phyloP scores from a whole-genome alignment of 2,797 vertebrate species.

The Eurystomus glaucurus region DNA sequence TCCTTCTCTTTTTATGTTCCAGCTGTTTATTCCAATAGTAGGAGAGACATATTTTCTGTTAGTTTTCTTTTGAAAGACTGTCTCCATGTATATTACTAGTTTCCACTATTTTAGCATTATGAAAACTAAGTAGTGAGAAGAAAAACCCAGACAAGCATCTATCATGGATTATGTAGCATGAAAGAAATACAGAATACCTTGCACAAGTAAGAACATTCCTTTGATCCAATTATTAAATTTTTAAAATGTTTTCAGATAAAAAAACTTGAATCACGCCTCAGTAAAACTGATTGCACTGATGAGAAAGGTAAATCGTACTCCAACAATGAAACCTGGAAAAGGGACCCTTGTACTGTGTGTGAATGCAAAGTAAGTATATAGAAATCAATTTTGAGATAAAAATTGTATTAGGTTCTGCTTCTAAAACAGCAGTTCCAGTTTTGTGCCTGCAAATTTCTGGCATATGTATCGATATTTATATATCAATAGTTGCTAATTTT shows the following conservation, averaged over 20 bases:
- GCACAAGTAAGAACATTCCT: neutral
- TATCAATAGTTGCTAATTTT: neutral
- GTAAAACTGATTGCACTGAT: constrained; percentile 91
- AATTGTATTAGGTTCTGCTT: neutral
- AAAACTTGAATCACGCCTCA: constrained; percentile 94
- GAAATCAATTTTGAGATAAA: neutral
- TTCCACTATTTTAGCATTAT: neutral
- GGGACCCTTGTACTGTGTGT: constrained; percentile 90
- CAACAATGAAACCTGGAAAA: constrained; percentile 90
- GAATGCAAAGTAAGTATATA: constrained; percentile 92
- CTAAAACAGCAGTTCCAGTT: neutral
- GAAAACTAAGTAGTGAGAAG: neutral
- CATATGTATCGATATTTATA: too few species aligned
- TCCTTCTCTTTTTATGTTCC: neutral
- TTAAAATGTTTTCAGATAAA: constrained; percentile 88
- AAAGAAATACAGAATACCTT: neutral
- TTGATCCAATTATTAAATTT: neutral
- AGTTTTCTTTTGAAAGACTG: neutral
- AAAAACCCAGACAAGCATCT: neutral
- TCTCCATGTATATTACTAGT: neutral
- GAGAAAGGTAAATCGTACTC: constrained; percentile 85
- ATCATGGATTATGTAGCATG: neutral
- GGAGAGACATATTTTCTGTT: neutral
- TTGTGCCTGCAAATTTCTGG: neutral
- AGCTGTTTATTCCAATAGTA: neutral